Conservation (phyloP, 1,140 invertebrate genomes). For the Dreissena rostriformis region DNA sequence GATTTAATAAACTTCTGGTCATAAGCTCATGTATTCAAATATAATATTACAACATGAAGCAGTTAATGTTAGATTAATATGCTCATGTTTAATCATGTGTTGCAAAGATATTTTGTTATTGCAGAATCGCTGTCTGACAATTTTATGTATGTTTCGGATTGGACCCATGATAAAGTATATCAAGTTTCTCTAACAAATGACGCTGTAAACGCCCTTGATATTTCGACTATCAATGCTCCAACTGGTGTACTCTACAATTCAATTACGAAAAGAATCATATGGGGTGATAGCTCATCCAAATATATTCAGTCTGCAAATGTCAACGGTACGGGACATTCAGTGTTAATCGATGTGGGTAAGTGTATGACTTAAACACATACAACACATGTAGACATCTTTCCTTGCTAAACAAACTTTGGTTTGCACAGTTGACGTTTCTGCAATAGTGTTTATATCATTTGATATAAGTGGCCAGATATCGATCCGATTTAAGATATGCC, state of each 20-base stretch:
- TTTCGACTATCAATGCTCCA: neutral
- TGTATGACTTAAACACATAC: neutral
- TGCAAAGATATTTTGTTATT: neutral
- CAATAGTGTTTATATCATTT: neutral
- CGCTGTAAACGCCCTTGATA: neutral
- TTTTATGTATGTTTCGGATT: constrained; percentile 4
- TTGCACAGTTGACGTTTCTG: neutral
- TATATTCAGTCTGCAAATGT: neutral
- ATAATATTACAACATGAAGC: too few relatives aligned
- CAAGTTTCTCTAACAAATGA: constrained; percentile 4
- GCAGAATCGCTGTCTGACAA: constrained; percentile 4
- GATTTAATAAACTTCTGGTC: too few relatives aligned
- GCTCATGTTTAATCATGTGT: too few relatives aligned
- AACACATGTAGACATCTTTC: neutral
- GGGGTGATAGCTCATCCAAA: neutral
- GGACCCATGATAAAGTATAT: constrained; percentile 28
- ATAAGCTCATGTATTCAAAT: too few relatives aligned
- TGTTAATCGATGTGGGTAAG: neutral
- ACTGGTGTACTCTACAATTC: constrained; percentile 6
- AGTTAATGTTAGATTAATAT: too few relatives aligned
- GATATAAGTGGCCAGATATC: neutral
- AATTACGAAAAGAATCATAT: neutral
- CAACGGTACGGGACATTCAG: neutral
- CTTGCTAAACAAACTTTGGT: neutral
- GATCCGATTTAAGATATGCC: neutral